Conservation (phyloP, 1,140 invertebrate species). For the Zaprionus lachaisei region DNA sequence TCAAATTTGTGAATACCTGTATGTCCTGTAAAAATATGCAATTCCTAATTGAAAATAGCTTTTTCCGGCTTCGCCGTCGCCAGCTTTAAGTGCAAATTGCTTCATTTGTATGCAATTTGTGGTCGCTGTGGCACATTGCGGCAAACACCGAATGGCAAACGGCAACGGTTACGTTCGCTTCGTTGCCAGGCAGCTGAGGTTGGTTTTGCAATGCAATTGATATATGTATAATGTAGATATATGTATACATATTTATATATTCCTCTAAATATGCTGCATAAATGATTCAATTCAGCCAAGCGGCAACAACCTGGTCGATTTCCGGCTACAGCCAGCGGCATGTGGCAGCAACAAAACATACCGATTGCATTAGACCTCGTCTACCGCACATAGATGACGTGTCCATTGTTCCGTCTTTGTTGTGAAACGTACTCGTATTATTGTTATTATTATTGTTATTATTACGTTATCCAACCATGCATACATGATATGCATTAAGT, state of each 20-base stretch:
- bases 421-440: background rate
- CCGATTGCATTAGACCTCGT: constrained; percentile 2
- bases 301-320: background rate
- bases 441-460: constrained; percentile 3
- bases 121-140: constrained; percentile 44
- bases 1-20: constrained; percentile 44
- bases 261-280: constrained; percentile 19
- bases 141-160: constrained; percentile 1
- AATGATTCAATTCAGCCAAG: constrained; percentile 20
- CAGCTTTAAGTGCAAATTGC: constrained; percentile 67
- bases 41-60: constrained; percentile 71
- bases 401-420: constrained; percentile 7
- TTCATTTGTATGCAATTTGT: constrained; percentile 73
- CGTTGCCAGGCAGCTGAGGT: constrained; percentile 23
- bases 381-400: background rate
- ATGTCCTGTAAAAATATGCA: constrained; percentile 58
- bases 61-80: constrained; percentile 33
- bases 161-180: constrained; percentile 28
- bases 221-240: background rate
- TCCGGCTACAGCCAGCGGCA: background rate
- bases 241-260: constrained; percentile 39
- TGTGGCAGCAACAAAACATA: background rate
- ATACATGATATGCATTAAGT: constrained; percentile 4
- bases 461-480: constrained; percentile 3
- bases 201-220: background rate